Percentiles rank a stretch among this genome's conserved stretches.
phyloP scores from a whole-genome alignment of 1,140 invertebrate species.

The Drosophila ogumai region DNA sequence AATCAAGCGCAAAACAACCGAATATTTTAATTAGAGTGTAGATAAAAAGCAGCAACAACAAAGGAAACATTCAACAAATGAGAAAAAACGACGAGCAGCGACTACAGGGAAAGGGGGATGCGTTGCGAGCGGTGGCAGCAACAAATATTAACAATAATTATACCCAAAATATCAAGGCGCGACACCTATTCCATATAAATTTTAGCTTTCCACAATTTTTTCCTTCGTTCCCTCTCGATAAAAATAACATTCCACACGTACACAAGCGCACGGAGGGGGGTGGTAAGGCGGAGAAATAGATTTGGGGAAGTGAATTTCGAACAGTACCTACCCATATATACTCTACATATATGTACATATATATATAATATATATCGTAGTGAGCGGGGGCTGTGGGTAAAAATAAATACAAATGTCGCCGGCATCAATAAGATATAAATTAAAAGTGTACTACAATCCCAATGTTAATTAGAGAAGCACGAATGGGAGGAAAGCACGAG shows the following conservation, averaged over 20 bases:
- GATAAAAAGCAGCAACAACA: constrained; percentile 71
- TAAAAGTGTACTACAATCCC: constrained; percentile 81
- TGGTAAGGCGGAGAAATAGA: constrained; percentile 11
- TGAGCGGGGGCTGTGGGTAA: constrained; percentile 48
- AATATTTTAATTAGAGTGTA: constrained; percentile 84
- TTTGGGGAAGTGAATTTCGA: constrained; percentile 55
- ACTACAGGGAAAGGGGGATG: not conserved
- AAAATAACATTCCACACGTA: constrained; percentile 78
- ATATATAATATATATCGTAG: constrained; percentile 6
- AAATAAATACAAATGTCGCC: constrained; percentile 83
- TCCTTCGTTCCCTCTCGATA: constrained; percentile 52
- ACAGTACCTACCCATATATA: constrained; percentile 36
- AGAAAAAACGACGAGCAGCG: constrained; percentile 21
- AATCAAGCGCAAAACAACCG: constrained; percentile 63
- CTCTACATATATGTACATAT: not conserved
- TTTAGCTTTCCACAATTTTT: constrained; percentile 75
- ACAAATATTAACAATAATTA: constrained; percentile 82
- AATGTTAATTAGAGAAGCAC: constrained; percentile 81
- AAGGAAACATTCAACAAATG: constrained; percentile 25
- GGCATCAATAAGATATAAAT: constrained; percentile 83
- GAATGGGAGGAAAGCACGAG: constrained; percentile 30
- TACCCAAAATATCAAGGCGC: constrained; percentile 63
- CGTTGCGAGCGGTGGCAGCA: constrained; percentile 32
- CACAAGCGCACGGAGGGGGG: constrained; percentile 4
- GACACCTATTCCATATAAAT: constrained; percentile 75